A percentile compares a stretch with the other conserved stretches of the same genome.
These are phyloP conservation scores for Medauroidea extradentata DNA, from an alignment of 1,140 invertebrate species.

Conservation along the genomic window DNA sequence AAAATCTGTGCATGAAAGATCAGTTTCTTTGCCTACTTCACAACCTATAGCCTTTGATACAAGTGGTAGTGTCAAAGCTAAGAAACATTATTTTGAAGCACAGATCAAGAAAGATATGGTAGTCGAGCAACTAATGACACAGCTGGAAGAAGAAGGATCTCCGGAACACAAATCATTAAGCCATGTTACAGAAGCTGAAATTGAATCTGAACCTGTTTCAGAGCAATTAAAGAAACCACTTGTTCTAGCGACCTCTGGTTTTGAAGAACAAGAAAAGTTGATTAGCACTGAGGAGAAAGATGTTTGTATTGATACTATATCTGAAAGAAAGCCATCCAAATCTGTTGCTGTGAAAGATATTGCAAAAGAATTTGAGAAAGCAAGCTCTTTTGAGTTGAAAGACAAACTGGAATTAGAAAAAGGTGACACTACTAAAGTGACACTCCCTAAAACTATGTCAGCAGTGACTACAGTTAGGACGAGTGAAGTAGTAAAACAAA, in stretches of 20 bases:
- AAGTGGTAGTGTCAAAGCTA: slow-evolving; percentile 26
- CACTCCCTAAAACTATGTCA: no score
- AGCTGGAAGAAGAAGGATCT: slow-evolving; percentile 47
- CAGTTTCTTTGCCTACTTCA: slow-evolving; percentile 44
- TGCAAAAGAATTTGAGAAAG: slow-evolving; percentile 20
- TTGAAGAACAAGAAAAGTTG: background rate
- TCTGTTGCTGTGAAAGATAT: slow-evolving; percentile 6
- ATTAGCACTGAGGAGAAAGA: slow-evolving; percentile 1
- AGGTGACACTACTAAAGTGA: background rate
- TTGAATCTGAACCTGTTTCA: no score
- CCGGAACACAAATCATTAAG: slow-evolving; percentile 44
- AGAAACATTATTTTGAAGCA: slow-evolving; percentile 46
- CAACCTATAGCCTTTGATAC: slow-evolving; percentile 30
- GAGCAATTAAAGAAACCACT: no score
- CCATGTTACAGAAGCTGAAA: background rate
- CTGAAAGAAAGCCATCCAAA: background rate
- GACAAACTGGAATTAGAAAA: background rate
- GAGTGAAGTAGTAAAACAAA: slow-evolving; percentile 4
- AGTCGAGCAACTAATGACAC: slow-evolving; percentile 44
- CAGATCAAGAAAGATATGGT: slow-evolving; percentile 49
- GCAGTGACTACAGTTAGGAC: no score
- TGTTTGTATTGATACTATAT: slow-evolving; percentile 14
- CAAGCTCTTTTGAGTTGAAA: background rate
- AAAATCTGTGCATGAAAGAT: slow-evolving; percentile 45
- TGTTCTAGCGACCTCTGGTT: no score